Conservation (phyloP, 2,113 vertebrate genomes). For the Erythrocercus mccallii region DNA sequence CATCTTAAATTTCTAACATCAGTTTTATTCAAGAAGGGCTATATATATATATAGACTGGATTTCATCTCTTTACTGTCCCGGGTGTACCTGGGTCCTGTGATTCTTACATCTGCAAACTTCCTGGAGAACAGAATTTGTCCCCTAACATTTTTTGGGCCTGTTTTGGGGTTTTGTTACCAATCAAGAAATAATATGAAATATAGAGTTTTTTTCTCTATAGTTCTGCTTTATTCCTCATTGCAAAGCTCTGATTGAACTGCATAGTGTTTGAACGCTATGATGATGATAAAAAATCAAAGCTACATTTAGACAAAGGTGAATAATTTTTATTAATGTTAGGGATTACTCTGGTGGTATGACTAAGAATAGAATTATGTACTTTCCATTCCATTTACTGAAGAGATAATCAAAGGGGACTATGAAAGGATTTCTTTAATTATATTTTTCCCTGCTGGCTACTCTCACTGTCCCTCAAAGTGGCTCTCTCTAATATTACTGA, state of each 20-base stretch:
- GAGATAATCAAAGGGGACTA: not conserved
- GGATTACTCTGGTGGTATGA: not conserved
- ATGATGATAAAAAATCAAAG: not conserved
- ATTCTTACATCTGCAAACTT: not conserved
- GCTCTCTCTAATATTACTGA: not conserved
- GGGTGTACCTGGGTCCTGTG: not conserved
- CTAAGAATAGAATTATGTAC: not conserved
- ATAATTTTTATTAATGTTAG: not conserved
- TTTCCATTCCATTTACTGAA: not conserved
- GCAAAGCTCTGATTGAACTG: not conserved
- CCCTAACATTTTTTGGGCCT: fast-evolving
- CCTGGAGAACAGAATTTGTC: not conserved
- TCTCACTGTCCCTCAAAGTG: not conserved
- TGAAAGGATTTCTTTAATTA: not conserved
- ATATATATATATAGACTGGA: not conserved
- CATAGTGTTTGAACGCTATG: not conserved
- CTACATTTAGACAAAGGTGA: not conserved
- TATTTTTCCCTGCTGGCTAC: not conserved
- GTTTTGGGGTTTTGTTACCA: not conserved
- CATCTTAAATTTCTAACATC: not conserved
- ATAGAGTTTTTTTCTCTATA: not conserved
- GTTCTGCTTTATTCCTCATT: not conserved
- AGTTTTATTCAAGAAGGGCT: not conserved
- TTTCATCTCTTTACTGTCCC: not conserved
- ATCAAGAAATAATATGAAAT: not conserved